Evolutionary conservation across 1,140 invertebrate genomes (phyloP), one percentile per base, ranked within the genome.

Genomic region (Trichogramma pretiosum): DNA sequence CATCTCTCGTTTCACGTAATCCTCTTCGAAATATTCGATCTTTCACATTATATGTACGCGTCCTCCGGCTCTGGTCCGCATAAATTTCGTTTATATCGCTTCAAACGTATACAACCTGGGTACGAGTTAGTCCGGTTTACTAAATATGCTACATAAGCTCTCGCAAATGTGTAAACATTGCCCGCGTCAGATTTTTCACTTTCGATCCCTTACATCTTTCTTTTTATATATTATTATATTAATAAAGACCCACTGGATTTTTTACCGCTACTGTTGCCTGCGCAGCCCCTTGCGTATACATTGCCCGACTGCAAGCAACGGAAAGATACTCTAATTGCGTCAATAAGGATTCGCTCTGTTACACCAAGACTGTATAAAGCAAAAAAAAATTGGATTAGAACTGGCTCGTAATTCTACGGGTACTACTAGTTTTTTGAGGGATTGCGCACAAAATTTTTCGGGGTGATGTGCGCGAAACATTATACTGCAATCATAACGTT

Each of bases 121-220:
- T n/a, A 48, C 51, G 36, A 58, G 53, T 51, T 42, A 39, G 50
- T 52, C 43, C 49, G 42, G 44, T 42, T 48, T 11, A 21, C 19
- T 16, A 33, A 13, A 10, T 18, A 18, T 35, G 13, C 28, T 44
- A 21, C 16, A 44, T 35, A 35, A 21, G 21, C 13, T 24, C 16
- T n/a, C 8, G 22, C 8, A 2, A n/a, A 35, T 16, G 33, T 16
- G 33, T 35, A 4, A 14, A 3, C 39, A 17, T 32, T n/a, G 21
- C 13, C 16, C 10, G 11, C 0, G 17, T 26, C 16, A 11, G 17
- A 49, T 43, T 49, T 49, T 49, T 44, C 41, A 34, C 41, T 43
- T 22, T 30, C 40, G 23, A 37, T 28, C 23, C 39, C 3, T 23
- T 26, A 3, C 37, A 13, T 5, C 37, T 26, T 28, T 16, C 17